Base-by-base conservation (phyloP, 2,113 vertebrate species). In the Cyprinodon variegatus region DNA sequence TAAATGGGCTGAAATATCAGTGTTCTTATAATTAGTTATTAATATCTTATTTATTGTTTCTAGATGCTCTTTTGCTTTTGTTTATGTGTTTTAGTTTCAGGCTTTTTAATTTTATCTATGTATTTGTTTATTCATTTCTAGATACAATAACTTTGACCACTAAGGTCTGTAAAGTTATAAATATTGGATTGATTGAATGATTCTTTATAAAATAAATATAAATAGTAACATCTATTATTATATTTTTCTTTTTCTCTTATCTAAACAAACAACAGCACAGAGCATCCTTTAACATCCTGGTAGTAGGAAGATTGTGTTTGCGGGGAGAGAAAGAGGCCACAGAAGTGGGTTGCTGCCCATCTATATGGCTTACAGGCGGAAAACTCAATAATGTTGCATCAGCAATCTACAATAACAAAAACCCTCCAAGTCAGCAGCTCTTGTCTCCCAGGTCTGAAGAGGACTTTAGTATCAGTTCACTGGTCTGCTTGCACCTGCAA, bases 311-410 rank as follows among this genome's bases (percentile, higher is more conserved):
- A 7, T 15, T 46, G 45, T 50, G 65, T 48, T 50, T 13, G 12
- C 15, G 15, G 65, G 12, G 6, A 48, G 63, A 43, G 43, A 43
- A 62, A 45, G 14, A 22, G 14, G 41, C 4, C 41, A 17, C 66
- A 2, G n/a, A 15, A 61, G 45, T 15, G 6, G 37, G 63, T 40
- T 61, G 11, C 62, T 62, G 68, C 43, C 61, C 61, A 68, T 85
- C 83, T 78, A 79, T 67, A 83, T 64, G 82, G 84, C 83, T 90
- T 79, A 79, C 79, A 72, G 82, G 78, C 66, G 79, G 82, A 91
- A 57, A 87, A 88, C 79, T 83, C 88, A 91, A 92, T 92, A 90
- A 88, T 12, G 39, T 53, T 53, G 79, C 61, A 83, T 90, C 88
- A 91, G 89, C 84, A 90, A 66, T 83, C 83, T 29, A 73, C 76